phyloP scores from a whole-genome alignment of 2,888 invertebrate genomes.

The Entomobrya multifasciata region DNA sequence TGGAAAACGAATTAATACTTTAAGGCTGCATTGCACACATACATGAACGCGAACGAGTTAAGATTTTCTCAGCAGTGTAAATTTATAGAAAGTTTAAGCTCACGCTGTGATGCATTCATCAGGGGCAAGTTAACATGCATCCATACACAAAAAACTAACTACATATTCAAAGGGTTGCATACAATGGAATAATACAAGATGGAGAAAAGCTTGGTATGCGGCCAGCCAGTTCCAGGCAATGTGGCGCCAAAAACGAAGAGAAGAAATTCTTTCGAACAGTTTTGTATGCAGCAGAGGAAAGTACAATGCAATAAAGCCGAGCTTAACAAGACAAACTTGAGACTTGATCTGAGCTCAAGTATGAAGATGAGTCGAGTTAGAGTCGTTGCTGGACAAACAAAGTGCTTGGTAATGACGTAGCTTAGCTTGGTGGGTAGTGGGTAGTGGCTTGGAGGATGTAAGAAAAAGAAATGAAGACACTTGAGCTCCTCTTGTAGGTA shows the following conservation, averaged over 20 bases:
- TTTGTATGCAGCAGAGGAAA: constrained; percentile 23
- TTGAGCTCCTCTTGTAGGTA: background rate
- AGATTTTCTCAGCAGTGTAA: no score
- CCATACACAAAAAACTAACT: constrained; percentile 11
- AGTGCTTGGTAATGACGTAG: constrained; percentile 31
- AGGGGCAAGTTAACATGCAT: constrained; percentile 11
- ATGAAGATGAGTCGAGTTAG: no score
- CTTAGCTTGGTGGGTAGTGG: background rate
- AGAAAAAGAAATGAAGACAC: background rate
- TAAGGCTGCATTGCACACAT: no score
- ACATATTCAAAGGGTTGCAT: constrained; percentile 11
- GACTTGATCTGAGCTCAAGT: no score
- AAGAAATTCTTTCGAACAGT: constrained; percentile 61
- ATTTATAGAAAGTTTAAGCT: no score
- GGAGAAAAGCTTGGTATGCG: constrained; percentile 61
- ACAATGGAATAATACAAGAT: constrained; percentile 25
- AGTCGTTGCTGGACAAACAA: constrained; percentile 62
- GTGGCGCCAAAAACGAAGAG: constrained; percentile 62
- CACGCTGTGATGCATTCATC: constrained; percentile 55
- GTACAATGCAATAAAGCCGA: constrained; percentile 29
- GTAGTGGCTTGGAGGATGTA: background rate
- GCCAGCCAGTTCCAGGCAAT: constrained; percentile 69
- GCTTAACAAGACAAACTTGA: constrained; percentile 31
- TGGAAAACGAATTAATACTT: constrained; percentile 43
- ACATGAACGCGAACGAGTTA: no score